These are phyloP conservation scores for Sepioteuthis lessoniana DNA, from an alignment of 2,888 invertebrate species.

Conservation along the genomic window DNA sequence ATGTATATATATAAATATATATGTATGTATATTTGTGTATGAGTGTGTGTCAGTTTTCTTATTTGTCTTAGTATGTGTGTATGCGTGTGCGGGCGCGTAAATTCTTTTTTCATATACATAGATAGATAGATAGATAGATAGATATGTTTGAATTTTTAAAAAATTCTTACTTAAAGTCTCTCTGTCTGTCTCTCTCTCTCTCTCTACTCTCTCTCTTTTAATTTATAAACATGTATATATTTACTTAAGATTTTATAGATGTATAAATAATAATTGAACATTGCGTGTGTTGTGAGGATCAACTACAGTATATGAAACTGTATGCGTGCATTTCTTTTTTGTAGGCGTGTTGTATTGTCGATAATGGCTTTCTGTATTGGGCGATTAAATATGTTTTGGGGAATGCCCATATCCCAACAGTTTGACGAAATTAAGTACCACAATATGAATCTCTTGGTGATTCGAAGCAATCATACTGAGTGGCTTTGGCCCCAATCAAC, in stretches of 20 bases:
- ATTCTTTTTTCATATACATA: no score
- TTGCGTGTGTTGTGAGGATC: no score
- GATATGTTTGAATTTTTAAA: no score
- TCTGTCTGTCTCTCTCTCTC: no score
- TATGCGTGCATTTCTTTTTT: background rate
- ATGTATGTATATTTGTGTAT: background rate
- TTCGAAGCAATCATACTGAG: slow-evolving; percentile 33
- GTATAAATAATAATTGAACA: no score
- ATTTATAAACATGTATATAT: no score
- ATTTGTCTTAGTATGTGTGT: no score
- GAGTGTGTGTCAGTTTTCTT: background rate
- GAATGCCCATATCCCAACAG: background rate
- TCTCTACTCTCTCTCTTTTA: no score
- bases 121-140: no score
- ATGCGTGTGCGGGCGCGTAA: no score
- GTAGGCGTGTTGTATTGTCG: background rate
- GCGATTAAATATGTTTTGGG: background rate
- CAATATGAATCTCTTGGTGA: background rate
- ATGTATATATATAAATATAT: background rate
- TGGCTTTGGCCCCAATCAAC: background rate
- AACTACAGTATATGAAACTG: background rate
- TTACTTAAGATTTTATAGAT: no score
- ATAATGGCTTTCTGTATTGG: background rate
- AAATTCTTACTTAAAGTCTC: no score
- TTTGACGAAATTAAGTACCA: background rate